Conservation (phyloP, 2,113 vertebrate species). For the Opisthocomus hoazin region DNA sequence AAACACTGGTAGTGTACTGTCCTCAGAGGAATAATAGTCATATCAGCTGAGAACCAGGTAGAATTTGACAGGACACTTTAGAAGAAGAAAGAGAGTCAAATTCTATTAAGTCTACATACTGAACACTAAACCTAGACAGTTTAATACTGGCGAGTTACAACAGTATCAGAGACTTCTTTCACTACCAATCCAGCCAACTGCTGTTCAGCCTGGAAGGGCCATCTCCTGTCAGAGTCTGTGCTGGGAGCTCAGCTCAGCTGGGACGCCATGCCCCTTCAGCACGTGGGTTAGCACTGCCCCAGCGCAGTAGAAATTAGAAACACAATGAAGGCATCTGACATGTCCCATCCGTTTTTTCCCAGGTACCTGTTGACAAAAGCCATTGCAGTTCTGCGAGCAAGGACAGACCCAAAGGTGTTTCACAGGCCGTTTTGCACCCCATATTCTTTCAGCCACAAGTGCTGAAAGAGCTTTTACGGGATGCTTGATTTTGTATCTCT, state of each 20-base stretch:
- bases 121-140: neutral
- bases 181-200: neutral
- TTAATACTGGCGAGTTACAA: neutral
- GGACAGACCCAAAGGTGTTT: neutral
- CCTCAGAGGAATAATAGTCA: neutral
- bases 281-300: neutral
- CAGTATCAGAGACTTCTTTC: neutral
- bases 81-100: neutral
- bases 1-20: neutral
- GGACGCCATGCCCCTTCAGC: neutral
- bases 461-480: neutral
- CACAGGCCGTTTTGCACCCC: neutral
- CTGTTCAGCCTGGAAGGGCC: neutral
- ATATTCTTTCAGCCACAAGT: neutral
- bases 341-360: neutral
- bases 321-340: neutral
- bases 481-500: neutral
- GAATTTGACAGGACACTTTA: neutral
- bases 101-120: neutral
- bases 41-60: neutral
- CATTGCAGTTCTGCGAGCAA: neutral
- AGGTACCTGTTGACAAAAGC: neutral
- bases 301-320: neutral
- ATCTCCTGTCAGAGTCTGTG: neutral
- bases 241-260: neutral